Base-by-base conservation (phyloP, 1,140 invertebrate genomes). In the Habropoda laboriosa region DNA sequence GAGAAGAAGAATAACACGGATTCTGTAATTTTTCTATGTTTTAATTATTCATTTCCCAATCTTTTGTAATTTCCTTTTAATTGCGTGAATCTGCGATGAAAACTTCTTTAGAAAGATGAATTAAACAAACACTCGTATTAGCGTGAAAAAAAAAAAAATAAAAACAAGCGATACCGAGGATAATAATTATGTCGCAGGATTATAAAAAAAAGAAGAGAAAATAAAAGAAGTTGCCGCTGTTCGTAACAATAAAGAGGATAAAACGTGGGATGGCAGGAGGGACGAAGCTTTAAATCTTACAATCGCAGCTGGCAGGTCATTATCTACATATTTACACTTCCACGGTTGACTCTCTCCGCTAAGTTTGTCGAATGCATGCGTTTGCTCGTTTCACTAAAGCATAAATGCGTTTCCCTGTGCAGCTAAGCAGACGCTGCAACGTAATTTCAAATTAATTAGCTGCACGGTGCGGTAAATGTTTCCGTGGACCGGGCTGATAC, bases 391-490 rank as follows among this genome's bases (percentile, higher is more conserved):
- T 35, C 64, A 68, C 21, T 51, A 68, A 68, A 68, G 32, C n/a
- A 32, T 68, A 68, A 68, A 68, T 21, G n/a, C 30, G 2, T 35
- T 40, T 18, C 38, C 3, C 13, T 7, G 7, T 63, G 21, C 64
- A 35, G 30, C 3, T 24, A 51, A 68, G 51, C n/a, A 51, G 12
- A 64, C 61, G 10, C 21, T 18, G 3, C 21, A 13, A 68, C 7
- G 47, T 51, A 68, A 68, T 68, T 13, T 68, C 35, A 24, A 68
- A 35, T 68, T 68, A 68, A 68, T 51, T 68, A 35, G 21, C 38
- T 51, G 13, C 12, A 16, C 30, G 47, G 13, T 0, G 32, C 13
- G 42, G 42, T n/a, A 32, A 47, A 47, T 32, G 63, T 7, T 66
- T 32, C 42, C 18, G 27, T 10, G n/a, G 13, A 21, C 24, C 0